phyloP scores from a whole-genome alignment of 30 jellyfish, hydroid and myxozoan genomes.

The Catostylus mosaicus region DNA sequence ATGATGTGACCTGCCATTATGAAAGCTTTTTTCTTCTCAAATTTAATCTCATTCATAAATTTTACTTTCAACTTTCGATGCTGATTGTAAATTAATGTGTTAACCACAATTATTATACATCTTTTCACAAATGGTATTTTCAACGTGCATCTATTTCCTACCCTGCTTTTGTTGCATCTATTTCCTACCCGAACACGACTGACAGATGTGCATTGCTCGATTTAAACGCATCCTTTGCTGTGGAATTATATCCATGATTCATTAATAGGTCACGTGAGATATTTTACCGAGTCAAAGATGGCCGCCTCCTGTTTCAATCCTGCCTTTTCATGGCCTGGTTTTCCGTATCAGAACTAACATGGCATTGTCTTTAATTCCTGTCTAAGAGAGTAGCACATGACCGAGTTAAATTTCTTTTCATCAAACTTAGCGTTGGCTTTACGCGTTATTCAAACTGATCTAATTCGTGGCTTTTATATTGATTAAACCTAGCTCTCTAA shows the following conservation, averaged over 20 bases:
- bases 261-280: constrained; percentile 69
- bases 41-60: not conserved
- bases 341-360: constrained; percentile 55
- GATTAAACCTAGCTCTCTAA: not conserved
- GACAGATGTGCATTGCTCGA: constrained; percentile 54
- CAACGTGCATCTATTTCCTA: not conserved
- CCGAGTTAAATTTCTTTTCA: constrained; percentile 15
- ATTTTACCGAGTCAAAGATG: constrained; percentile 78
- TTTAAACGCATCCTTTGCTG: constrained; percentile 58
- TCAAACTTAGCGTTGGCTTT: not conserved
- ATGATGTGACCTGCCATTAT: too few relatives aligned
- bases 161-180: not conserved
- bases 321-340: constrained; percentile 56
- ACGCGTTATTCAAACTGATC: not conserved
- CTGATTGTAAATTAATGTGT: not conserved
- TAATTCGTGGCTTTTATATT: not conserved
- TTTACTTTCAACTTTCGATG: not conserved
- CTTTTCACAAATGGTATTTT: not conserved
- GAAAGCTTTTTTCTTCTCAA: too few relatives aligned
- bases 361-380: constrained; percentile 63
- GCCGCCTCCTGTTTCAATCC: constrained; percentile 76
- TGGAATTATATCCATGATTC: constrained; percentile 51
- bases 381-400: constrained; percentile 37
- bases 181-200: not conserved
- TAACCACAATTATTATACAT: not conserved